phyloP scores from a whole-genome alignment of 2,888 invertebrate genomes.

The Periphyllus acericola region DNA sequence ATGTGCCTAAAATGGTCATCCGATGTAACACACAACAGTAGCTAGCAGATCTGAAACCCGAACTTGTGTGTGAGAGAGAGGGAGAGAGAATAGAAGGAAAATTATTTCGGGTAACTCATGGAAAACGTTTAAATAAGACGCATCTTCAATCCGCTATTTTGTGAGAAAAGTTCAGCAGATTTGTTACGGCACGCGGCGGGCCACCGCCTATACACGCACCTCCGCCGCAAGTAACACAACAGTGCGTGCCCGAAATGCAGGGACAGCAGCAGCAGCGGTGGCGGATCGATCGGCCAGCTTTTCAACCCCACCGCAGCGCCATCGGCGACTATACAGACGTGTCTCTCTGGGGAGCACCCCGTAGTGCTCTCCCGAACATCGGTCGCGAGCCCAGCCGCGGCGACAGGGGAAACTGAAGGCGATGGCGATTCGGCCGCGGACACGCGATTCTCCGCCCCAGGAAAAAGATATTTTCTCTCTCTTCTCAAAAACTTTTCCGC shows the following conservation, averaged over 20 bases:
- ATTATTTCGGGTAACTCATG: too few species aligned
- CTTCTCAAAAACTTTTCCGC: neutral
- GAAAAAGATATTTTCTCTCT: neutral
- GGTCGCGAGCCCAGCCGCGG: neutral
- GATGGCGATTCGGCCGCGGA: neutral
- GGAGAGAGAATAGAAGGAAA: too few species aligned
- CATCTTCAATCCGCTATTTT: too few species aligned
- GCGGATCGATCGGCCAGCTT: conserved; percentile 43
- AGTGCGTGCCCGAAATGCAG: too few species aligned
- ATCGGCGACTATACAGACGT: conserved; percentile 4
- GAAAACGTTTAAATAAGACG: too few species aligned
- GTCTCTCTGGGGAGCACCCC: conserved; percentile 31
- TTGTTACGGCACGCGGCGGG: neutral
- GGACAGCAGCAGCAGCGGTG: neutral
- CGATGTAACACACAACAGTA: too few species aligned
- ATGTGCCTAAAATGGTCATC: too few species aligned
- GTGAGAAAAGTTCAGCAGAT: neutral
- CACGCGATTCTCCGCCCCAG: neutral
- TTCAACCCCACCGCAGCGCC: neutral
- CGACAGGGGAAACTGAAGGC: neutral
- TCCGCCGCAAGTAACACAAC: neutral
- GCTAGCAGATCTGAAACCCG: too few species aligned
- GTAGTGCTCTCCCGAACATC: neutral
- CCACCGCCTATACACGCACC: neutral
- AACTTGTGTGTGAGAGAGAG: too few species aligned